Evolutionary conservation across 2,113 vertebrate genomes (phyloP).

Genomic region (Cyphomyrus plagiostoma): DNA sequence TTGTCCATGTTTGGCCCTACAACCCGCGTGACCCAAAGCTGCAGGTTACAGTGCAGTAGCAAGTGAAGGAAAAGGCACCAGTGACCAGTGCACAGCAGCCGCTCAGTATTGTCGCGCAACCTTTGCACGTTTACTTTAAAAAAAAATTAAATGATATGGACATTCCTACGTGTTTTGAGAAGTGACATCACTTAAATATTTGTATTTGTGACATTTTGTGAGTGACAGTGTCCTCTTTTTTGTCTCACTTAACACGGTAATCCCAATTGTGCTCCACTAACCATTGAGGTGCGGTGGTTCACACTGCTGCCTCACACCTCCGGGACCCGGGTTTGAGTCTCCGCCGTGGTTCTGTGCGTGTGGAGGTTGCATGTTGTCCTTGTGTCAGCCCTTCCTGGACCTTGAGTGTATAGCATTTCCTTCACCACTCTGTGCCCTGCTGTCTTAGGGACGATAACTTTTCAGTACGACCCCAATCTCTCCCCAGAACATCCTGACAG

Average conservation of each 20-base stretch:
- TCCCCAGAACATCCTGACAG: constrained; percentile 77
- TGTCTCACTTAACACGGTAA: neutral
- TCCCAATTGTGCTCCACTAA: neutral
- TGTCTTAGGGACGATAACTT: neutral
- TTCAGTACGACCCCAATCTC: neutral
- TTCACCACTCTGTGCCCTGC: constrained; percentile 5
- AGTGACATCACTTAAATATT: neutral
- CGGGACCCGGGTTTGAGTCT: neutral
- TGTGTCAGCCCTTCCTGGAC: neutral
- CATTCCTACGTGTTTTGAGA: neutral
- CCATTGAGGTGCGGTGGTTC: neutral
- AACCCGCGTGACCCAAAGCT: neutral
- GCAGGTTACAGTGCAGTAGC: neutral
- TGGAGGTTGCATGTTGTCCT: neutral
- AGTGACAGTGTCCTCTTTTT: neutral
- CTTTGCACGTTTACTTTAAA: neutral
- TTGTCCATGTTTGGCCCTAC: neutral
- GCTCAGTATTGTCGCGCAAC: neutral
- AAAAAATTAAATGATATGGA: neutral
- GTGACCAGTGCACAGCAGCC: neutral
- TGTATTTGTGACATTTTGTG: neutral
- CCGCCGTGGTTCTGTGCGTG: neutral
- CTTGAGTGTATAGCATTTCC: neutral
- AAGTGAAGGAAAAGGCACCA: neutral
- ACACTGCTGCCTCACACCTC: neutral